Percentiles rank a stretch among this genome's conserved stretches.
These are phyloP conservation scores for Leucophenga varia DNA, from an alignment of 1,140 invertebrate species.

Conservation along the genomic window DNA sequence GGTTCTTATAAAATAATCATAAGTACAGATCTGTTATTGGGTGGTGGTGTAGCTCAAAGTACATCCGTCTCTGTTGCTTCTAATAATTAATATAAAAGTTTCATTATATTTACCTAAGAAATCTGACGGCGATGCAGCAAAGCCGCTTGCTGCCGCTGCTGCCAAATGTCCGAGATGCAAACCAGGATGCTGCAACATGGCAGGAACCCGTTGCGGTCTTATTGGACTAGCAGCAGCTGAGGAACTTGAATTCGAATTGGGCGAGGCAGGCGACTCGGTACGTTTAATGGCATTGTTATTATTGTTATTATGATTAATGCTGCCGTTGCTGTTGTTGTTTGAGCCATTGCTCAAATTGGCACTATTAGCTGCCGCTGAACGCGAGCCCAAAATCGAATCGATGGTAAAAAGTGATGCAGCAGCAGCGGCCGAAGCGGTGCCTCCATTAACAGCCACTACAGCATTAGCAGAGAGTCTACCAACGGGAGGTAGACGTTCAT, in stretches of 20 bases:
- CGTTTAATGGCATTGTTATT: constrained; percentile 23
- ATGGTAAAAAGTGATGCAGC: constrained; percentile 75
- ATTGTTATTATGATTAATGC: constrained; percentile 12
- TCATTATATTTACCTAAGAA: constrained; percentile 77
- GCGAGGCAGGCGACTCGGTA: constrained; percentile 47
- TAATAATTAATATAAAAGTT: no score
- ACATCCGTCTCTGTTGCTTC: no score
- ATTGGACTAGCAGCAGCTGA: constrained; percentile 57
- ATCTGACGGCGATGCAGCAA: constrained; percentile 64
- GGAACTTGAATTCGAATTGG: constrained; percentile 49
- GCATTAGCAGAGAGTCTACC: constrained; percentile 56
- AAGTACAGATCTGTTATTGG: no score
- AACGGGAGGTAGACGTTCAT: constrained; percentile 31
- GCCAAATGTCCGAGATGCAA: constrained; percentile 61
- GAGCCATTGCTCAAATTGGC: constrained; percentile 4
- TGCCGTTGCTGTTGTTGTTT: constrained; percentile 16
- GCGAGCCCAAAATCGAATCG: constrained; percentile 70
- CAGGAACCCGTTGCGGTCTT: constrained; percentile 57
- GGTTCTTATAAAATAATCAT: no score
- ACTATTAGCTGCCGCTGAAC: constrained; percentile 18
- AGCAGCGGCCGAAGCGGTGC: constrained; percentile 51
- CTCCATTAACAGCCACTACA: constrained; percentile 55
- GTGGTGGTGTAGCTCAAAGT: no score
- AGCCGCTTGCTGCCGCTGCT: constrained; percentile 61
- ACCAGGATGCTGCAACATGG: constrained; percentile 59